Evolutionary conservation across 2,797 vertebrate species (phyloP).

Genomic region (Cossypha dichroa): DNA sequence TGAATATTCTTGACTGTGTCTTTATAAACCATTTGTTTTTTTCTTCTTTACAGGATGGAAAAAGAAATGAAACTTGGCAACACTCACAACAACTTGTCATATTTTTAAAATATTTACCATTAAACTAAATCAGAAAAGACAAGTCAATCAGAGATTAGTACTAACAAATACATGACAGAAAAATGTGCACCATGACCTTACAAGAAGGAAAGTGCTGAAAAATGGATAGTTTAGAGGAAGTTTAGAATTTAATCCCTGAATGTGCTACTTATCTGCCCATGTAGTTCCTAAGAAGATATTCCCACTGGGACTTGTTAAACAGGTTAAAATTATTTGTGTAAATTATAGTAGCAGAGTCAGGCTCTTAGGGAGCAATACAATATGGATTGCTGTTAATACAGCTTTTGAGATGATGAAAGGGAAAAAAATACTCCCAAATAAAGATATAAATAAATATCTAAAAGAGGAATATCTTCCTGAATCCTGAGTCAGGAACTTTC

Average conservation of each 20-base stretch:
- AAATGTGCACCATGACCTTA: neutral
- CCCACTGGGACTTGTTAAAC: slow-evolving; percentile 26
- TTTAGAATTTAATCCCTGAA: slow-evolving; percentile 22
- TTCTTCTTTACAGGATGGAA: neutral
- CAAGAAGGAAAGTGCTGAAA: neutral
- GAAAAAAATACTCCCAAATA: neutral
- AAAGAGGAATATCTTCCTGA: neutral
- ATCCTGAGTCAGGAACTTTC: neutral
- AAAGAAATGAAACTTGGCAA: neutral
- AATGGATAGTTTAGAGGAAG: neutral
- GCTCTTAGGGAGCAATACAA: neutral
- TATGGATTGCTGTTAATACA: neutral
- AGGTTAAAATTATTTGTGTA: slow-evolving; percentile 22
- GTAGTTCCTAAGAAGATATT: slow-evolving; percentile 27
- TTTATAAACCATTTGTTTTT: neutral
- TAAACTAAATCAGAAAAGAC: neutral
- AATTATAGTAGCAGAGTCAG: neutral
- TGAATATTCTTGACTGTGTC: neutral
- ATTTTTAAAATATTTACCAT: neutral
- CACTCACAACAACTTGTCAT: neutral
- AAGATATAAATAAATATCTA: neutral
- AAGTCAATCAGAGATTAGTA: neutral
- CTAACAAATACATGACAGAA: neutral
- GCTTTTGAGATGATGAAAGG: neutral
- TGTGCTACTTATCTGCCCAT: neutral